Evolutionary conservation across 2,888 invertebrate genomes (phyloP), one percentile per base, ranked within the genome.

Genomic region (Pristionchus exspectatus): DNA sequence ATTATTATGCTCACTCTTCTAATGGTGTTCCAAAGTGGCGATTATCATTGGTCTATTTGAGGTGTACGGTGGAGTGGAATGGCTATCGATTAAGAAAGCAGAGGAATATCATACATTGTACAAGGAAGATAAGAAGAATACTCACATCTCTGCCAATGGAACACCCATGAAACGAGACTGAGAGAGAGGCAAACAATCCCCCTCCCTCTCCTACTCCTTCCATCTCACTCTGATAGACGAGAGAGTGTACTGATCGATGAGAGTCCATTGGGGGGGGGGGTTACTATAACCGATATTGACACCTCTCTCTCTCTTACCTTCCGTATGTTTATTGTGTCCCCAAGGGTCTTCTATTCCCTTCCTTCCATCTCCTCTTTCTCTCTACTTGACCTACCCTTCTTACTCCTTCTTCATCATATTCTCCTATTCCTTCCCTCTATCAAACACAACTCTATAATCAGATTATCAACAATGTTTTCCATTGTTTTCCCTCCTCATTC

Each of bases 51-150:
- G 2, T 69, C 24, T 66, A 12, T n/a, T 69, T 74, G 14, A 74
- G 74, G 30, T 91, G 54, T 94, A 92, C 90, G 94, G 93, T 54
- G 94, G 94, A 56, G 89, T 94, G 18, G 94, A 94, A 89, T 93
- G 92, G 91, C 90, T 93, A 24, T 90, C 91, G 21, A 92, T 93
- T 50, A 91, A 92, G 50, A 85, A 90, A 86, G 92, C 92, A 90
- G 91, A 92, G 59, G 87, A 87, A 9, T 72, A 21, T 18, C 69
- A 38, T 54, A 16, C 74, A 14, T 14, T 74, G 18, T 18, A 74
- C 2, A 74, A 14, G 21, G 21, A 24, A 18, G 16, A 38, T 10
- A 74, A 21, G 38, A 18, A 74, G 18, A 30, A 74, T 30, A 74
- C 21, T 33, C 33, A 7, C 18, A 38, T 33, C 74, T 33, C 74